phyloP scores from a whole-genome alignment of 2,113 vertebrate genomes.

The Mesembrinibis cayennensis region DNA sequence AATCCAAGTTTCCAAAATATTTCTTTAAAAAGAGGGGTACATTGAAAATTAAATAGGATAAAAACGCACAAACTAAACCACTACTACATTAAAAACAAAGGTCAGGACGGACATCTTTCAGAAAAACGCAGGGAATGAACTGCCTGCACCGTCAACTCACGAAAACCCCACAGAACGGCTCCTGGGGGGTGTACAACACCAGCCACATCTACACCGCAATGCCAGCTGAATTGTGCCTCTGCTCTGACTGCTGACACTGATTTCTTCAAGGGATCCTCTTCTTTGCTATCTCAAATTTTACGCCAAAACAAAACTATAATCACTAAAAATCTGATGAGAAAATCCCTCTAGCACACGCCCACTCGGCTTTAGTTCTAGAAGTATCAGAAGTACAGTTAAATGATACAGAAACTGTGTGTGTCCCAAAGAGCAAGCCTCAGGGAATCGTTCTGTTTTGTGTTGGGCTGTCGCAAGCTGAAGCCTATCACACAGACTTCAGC shows the following conservation, averaged over 20 bases:
- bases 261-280: neutral
- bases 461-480: neutral
- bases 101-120: neutral
- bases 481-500: neutral
- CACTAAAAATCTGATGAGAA: neutral
- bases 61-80: neutral
- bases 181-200: neutral
- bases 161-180: too few species aligned
- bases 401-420: neutral
- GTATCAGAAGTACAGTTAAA: neutral
- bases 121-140: neutral
- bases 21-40: neutral
- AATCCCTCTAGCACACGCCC: neutral
- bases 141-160: too few species aligned
- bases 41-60: neutral
- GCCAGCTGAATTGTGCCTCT: neutral
- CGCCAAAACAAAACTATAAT: neutral
- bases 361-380: neutral
- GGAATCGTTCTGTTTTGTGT: neutral
- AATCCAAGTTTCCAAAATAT: neutral
- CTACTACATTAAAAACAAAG: neutral
- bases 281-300: neutral
- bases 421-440: neutral
- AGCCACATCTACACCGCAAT: neutral
- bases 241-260: neutral